phyloP scores from a whole-genome alignment of 2,797 vertebrate genomes.

The Malacoraja senta region DNA sequence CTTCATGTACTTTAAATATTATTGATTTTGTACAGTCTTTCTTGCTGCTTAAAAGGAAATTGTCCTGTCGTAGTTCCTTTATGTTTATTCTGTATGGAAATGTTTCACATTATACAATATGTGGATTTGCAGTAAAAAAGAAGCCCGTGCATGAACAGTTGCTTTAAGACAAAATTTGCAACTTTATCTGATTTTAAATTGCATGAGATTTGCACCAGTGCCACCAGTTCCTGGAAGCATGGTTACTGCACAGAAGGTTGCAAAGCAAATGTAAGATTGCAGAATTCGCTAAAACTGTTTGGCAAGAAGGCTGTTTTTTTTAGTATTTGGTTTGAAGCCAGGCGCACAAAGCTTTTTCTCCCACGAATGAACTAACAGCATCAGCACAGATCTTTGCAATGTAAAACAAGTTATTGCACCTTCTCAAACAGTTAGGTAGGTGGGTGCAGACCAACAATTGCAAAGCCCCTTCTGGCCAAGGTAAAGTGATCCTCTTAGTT shows the following conservation, averaged over 20 bases:
- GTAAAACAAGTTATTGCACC: background rate
- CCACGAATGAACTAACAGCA: conserved; percentile 7
- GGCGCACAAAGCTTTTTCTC: background rate
- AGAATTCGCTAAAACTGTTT: conserved; percentile 28
- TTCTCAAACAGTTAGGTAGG: background rate
- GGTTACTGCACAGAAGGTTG: conserved; percentile 7
- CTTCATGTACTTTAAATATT: background rate
- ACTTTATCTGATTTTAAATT: conserved; percentile 21
- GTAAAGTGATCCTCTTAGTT: background rate
- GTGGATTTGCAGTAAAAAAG: background rate
- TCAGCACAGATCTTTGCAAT: background rate
- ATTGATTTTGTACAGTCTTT: background rate
- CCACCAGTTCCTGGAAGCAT: conserved; percentile 12
- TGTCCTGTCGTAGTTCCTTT: background rate
- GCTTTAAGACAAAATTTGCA: conserved; percentile 20
- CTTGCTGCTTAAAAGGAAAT: background rate
- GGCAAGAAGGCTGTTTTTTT: conserved; percentile 5
- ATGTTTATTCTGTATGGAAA: background rate
- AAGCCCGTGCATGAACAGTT: background rate
- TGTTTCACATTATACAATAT: background rate
- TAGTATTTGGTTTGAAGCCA: conserved; percentile 7
- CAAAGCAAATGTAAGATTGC: background rate
- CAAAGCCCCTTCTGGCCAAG: conserved; percentile 6
- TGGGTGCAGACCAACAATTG: background rate
- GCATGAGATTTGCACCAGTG: conserved; percentile 1